These are phyloP conservation scores for Piscicola geometra DNA, from an alignment of 2,888 invertebrate genomes.

Conservation along the genomic window DNA sequence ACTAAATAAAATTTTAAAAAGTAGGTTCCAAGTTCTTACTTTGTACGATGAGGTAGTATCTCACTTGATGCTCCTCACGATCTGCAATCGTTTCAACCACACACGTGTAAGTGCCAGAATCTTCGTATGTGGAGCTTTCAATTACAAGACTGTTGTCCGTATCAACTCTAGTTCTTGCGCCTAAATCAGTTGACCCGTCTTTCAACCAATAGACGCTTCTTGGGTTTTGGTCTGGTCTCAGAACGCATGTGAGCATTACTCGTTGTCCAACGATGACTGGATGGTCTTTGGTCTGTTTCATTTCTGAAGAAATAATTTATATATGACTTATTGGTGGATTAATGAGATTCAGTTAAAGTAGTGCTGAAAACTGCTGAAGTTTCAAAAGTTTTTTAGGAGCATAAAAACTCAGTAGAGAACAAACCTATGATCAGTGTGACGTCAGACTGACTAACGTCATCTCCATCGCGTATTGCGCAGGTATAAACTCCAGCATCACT, in stretches of 20 bases:
- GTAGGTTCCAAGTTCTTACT: too few relatives aligned
- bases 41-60: background rate
- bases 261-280: background rate
- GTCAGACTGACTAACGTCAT: background rate
- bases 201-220: constrained; percentile 11
- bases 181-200: background rate
- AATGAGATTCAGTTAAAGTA: too few relatives aligned
- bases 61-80: background rate
- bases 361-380: too few relatives aligned
- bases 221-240: constrained; percentile 2
- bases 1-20: too few relatives aligned
- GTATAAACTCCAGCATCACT: background rate
- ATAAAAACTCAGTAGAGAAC: background rate
- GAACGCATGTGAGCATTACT: background rate
- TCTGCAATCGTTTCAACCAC: constrained; percentile 3
- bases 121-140: background rate
- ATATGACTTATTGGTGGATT: too few relatives aligned
- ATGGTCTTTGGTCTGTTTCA: background rate
- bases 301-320: background rate
- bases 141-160: constrained; percentile 16
- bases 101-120: constrained; percentile 21
- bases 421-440: background rate
- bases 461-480: background rate
- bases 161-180: constrained; percentile 16
- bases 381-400: too few relatives aligned